Evolutionary conservation across 2,113 vertebrate genomes (phyloP), one percentile per base, ranked within the genome.

Genomic region (Tachycineta bicolor): DNA sequence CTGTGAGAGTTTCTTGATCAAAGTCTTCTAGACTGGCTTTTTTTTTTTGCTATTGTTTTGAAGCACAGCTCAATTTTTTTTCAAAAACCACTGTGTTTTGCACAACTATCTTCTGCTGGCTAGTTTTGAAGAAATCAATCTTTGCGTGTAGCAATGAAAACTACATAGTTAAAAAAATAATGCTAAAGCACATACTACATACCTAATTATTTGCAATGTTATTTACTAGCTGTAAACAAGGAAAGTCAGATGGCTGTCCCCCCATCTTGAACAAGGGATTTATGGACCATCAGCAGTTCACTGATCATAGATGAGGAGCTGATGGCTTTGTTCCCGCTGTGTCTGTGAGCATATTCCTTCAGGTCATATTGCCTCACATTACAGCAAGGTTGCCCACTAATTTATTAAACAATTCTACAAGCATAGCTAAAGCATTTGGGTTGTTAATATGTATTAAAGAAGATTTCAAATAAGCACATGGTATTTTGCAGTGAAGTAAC

Each of bases 401-500:
- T 60, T 85, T 83, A 78, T 89, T 75, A 90, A 94, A 86, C 46
- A 82, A 73, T 92, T 88, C 82, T 95, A 60, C 69, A 68, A 82
- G 47, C 73, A 88, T 75, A 91, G 81, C 81, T 94, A 96, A 94
- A 95, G 46, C 81, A 88, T 97, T 94, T 89, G 41, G 37, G 29
- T 96, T 97, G 87, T 93, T 95, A 92, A 76, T 87, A 74, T 94
- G 89, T 91, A 74, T 89, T 97, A 94, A 94, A 94, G 68, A 90
- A 77, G 78, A 37, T 56, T 97, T 97, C 88, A 96, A 94, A 96
- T 88, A 69, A 94, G 81, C 80, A 96, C 89, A 91, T 79, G 96
- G 86, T 97, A 96, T 97, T 97, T 97, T 92, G 60, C 88, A 84
- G 69, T n/a, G 41, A 97, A 96, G 62, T 95, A 50, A 96, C 89